These are phyloP conservation scores for Anarsia innoxiella DNA, from an alignment of 2,888 invertebrate species.

Conservation along the genomic window DNA sequence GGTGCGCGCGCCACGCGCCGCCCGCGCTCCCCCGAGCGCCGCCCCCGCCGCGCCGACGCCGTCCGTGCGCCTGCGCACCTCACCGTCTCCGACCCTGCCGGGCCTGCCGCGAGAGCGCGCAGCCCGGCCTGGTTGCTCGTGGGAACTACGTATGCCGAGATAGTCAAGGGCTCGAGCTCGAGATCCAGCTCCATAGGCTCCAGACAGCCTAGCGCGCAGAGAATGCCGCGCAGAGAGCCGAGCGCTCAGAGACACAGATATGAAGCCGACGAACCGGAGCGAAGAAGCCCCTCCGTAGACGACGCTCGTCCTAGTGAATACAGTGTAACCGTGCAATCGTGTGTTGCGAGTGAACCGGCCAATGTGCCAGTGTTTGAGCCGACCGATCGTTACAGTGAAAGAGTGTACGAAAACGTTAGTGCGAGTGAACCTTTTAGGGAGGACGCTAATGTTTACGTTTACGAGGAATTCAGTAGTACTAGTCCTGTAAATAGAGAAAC, in stretches of 20 bases:
- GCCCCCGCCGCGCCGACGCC: conserved; percentile 41
- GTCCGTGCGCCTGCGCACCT: conserved; percentile 38
- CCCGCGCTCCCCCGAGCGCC: conserved; percentile 21
- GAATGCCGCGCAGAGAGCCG: conserved; percentile 15
- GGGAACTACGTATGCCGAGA: conserved; percentile 86
- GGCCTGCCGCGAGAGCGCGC: conserved; percentile 67
- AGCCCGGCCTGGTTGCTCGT: conserved; percentile 85
- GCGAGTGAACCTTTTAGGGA: conserved; percentile 50
- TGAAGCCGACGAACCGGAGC: conserved; percentile 15
- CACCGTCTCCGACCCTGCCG: conserved; percentile 20
- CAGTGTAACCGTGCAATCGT: conserved; percentile 34
- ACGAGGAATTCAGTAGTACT: conserved; percentile 22
- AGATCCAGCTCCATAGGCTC: conserved; percentile 50
- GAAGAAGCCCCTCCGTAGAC: conserved; percentile 19
- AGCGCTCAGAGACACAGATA: conserved; percentile 22
- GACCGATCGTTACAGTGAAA: conserved; percentile 39
- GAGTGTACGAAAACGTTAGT: conserved; percentile 45
- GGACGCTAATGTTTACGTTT: conserved; percentile 33
- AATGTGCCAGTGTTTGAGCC: conserved; percentile 27
- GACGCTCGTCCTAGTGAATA: conserved; percentile 27
- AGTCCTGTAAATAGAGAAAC: conserved; percentile 20
- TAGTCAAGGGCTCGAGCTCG: conserved; percentile 78
- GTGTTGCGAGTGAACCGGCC: conserved; percentile 33
- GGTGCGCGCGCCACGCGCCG: conserved; percentile 27
- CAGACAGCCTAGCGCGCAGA: conserved; percentile 31